Base-by-base conservation (phyloP, 2,888 invertebrate genomes). In the Papilio protenor region DNA sequence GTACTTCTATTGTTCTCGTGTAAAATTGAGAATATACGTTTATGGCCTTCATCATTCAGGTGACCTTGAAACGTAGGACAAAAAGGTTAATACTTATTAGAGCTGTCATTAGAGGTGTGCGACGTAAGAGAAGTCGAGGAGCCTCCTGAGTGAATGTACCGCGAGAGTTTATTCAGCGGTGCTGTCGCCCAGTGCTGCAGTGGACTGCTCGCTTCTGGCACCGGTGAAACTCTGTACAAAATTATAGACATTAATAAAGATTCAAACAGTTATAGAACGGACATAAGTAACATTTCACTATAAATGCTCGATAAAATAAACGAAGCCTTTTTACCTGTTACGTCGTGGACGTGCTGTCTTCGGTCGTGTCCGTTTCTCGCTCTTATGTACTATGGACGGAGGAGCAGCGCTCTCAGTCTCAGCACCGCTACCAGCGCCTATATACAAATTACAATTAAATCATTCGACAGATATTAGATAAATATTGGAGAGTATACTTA, bases 161-260 rank as follows among this genome's bases (percentile, higher is more conserved):
- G 87, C 0, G 94, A 94, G 10, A 94, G 85, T 6, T 90, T 85
- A 0, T 93, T 92, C 23, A 94, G 85, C 0, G 92, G 88, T 0
- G 94, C 94, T 1, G 94, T 94, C 11, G 94, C 94, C 94, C 94
- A 94, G 0, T 90, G 94, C 81, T 93, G 90, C 70, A 94, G 83
- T 0, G 94, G 94, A 78, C 92, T 94, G 21, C 89, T 90, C 3
- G 88, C 75, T 59, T 89, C 89, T 0, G 85, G 83, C 1, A 88
- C 88, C 23, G 92, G 94, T 6, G 93, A 93, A 76, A 94, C 86
- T 79, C 94, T 94, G 79, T 82, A 78, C 76, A 77, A 27, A n/a
- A 11, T 14, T 21, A 27, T 72, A 16, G n/a, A 14, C 14, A 23
- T 21, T 40, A 33, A 21, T 21, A 10, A 2, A 16, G 5, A 16